Conservation (phyloP, 2,113 vertebrate species). For the Aegotheles bennettii region DNA sequence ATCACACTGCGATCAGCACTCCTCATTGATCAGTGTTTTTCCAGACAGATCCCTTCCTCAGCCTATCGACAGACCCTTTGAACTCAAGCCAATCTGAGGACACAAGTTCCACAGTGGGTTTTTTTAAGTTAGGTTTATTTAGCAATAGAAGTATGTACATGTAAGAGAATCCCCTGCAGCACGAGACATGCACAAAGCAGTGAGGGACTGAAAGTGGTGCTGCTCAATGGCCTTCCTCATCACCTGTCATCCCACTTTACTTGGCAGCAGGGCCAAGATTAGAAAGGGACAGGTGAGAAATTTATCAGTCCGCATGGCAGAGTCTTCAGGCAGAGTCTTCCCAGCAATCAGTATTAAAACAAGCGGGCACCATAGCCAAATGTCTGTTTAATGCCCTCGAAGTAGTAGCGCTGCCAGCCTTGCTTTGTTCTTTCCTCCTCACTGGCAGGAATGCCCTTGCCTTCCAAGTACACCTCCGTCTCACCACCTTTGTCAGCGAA, state of each 20-base stretch:
- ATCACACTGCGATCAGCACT: conserved; percentile 5
- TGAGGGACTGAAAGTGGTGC: conserved; percentile 59
- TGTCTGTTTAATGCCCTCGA: conserved; percentile 92
- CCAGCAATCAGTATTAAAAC: conserved; percentile 70
- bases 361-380: conserved; percentile 90
- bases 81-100: background rate
- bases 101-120: background rate
- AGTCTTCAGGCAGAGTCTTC: conserved; percentile 36
- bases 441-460: conserved; percentile 79
- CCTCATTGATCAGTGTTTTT: background rate
- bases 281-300: conserved; percentile 62
- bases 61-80: background rate
- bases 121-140: conserved; percentile 84
- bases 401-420: conserved; percentile 93
- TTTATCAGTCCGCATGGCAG: conserved; percentile 65
- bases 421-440: conserved; percentile 88
- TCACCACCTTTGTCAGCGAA: conserved; percentile 81
- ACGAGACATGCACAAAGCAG: conserved; percentile 78
- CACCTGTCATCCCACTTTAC: conserved; percentile 69
- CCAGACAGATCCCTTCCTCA: background rate
- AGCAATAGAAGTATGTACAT: conserved; percentile 80
- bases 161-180: conserved; percentile 78
- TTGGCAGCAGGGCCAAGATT: conserved; percentile 51
- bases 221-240: conserved; percentile 63
- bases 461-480: conserved; percentile 84